A percentile compares a stretch with the other conserved stretches of the same genome.
Conservation (phyloP, 2,797 vertebrate genomes). For the Pseudomugil tenellus region DNA sequence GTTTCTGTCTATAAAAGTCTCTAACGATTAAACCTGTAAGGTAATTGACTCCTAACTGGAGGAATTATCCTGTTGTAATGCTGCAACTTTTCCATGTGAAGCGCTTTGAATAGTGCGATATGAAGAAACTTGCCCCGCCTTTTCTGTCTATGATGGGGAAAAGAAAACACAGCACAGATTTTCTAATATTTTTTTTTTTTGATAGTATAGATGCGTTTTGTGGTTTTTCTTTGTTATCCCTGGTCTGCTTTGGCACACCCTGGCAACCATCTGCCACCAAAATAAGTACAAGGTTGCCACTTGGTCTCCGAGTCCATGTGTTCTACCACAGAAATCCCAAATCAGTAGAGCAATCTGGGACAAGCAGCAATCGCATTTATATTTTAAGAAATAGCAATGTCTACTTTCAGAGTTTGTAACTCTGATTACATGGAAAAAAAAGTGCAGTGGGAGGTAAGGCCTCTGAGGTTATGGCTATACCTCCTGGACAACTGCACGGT, state of each 20-base stretch:
- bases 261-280: neutral
- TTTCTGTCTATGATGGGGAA: too few species aligned
- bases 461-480: conserved; percentile 68
- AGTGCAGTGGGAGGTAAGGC: conserved; percentile 69
- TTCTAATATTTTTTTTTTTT: neutral
- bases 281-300: neutral
- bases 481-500: conserved; percentile 64
- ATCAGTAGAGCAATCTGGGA: conserved; percentile 24
- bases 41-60: neutral
- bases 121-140: too few species aligned
- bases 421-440: conserved; percentile 69
- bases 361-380: conserved; percentile 28
- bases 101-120: too few species aligned
- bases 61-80: neutral
- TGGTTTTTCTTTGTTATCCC: too few species aligned
- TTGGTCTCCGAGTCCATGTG: conserved; percentile 22
- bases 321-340: conserved; percentile 57
- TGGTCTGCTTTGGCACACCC: neutral
- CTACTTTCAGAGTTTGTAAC: conserved; percentile 59
- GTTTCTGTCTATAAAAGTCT: too few species aligned
- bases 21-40: too few species aligned
- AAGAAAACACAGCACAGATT: neutral
- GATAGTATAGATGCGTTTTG: neutral
- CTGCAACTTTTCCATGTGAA: too few species aligned
- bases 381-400: conserved; percentile 65